Evolutionary conservation across 2,797 vertebrate genomes (phyloP).

Genomic region (Myotis daubentonii): DNA sequence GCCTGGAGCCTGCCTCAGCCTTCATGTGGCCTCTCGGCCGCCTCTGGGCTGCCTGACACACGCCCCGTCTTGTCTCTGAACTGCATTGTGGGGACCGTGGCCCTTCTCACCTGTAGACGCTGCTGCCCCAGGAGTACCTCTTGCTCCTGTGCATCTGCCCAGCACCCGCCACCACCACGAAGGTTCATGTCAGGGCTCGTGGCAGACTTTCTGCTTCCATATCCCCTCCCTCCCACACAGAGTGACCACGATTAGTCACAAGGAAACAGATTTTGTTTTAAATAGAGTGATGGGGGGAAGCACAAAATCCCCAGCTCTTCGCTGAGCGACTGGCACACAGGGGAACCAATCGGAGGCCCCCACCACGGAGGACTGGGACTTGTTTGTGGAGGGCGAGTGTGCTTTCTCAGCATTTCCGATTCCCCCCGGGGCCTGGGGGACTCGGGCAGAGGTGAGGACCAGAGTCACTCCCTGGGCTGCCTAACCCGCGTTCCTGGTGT

Average conservation of each 20-base stretch:
- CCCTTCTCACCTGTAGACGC: not conserved
- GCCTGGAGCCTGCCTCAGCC: not conserved
- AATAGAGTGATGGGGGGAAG: not conserved
- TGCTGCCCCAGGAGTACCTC: fast-evolving
- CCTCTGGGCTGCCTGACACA: not conserved
- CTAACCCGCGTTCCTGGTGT: fast-evolving
- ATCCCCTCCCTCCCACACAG: not conserved
- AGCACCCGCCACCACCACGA: not conserved
- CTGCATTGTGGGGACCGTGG: fast-evolving
- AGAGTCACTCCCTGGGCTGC: fast-evolving
- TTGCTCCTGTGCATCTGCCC: not conserved
- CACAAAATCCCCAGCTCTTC: not conserved
- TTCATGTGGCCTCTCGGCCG: not conserved
- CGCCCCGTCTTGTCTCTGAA: not conserved
- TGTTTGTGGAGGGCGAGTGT: not conserved
- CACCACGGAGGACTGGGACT: not conserved
- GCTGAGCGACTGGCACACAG: not conserved
- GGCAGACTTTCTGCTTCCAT: not conserved
- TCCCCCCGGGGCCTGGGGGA: fast-evolving
- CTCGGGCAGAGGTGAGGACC: not conserved
- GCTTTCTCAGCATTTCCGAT: not conserved
- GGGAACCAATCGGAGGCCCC: not conserved
- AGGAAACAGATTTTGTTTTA: not conserved
- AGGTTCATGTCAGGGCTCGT: not conserved
- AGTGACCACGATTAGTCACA: not conserved